Evolutionary conservation across 2,113 vertebrate genomes (phyloP).

Genomic region (Silurus asotus): DNA sequence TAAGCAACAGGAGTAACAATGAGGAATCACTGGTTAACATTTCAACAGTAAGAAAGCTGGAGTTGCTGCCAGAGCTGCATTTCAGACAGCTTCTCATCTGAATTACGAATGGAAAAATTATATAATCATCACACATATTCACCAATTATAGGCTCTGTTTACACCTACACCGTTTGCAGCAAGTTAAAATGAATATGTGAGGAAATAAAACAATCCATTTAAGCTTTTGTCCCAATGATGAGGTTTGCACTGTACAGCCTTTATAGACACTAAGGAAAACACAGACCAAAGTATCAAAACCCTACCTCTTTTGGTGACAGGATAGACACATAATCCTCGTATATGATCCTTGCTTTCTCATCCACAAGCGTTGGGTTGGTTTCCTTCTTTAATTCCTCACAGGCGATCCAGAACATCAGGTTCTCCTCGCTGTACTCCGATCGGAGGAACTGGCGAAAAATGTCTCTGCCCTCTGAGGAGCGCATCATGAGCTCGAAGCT

Average conservation of each 20-base stretch:
- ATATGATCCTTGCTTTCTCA: conserved; percentile 93
- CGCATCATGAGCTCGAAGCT: conserved; percentile 99
- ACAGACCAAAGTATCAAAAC: neutral
- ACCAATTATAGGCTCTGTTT: neutral
- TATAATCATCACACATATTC: neutral
- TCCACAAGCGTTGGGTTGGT: conserved; percentile 82
- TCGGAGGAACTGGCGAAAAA: conserved; percentile 93
- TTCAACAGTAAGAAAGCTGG: neutral
- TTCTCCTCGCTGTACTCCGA: conserved; percentile 99
- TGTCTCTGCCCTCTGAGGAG: conserved; percentile 85
- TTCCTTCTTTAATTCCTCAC: conserved; percentile 94
- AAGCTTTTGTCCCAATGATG: neutral
- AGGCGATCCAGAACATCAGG: conserved; percentile 97
- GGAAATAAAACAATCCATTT: neutral
- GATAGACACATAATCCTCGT: conserved; percentile 98
- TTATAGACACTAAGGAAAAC: neutral
- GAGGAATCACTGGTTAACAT: neutral
- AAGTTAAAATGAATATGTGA: conserved; percentile 6
- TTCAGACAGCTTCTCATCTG: neutral
- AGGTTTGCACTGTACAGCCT: neutral
- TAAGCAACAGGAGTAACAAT: neutral
- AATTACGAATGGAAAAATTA: neutral
- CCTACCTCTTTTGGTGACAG: conserved; percentile 97
- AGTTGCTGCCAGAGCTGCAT: neutral
- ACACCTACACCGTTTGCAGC: neutral